Evolutionary conservation across 1,140 invertebrate genomes (phyloP), one percentile per base, ranked within the genome.

Genomic region (Ericerus pela): DNA sequence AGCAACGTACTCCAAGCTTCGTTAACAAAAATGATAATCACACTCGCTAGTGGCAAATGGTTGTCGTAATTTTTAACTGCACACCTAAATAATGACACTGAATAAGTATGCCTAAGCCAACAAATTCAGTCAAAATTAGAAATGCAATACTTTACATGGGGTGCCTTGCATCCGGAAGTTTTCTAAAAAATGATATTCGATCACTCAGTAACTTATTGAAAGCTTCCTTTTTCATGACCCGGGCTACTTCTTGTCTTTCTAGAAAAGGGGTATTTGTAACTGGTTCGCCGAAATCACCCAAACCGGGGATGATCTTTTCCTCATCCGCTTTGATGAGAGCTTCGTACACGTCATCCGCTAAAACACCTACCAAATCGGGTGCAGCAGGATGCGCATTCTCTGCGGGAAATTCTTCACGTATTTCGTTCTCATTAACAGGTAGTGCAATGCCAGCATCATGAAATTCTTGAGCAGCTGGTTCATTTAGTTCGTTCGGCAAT

Each of bases 1-100:
- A 92, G 69, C 1, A 94, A 70, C 6, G 89, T 91, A 0, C 88
- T 90, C 85, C 86, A 92, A 6, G 90, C 89, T 71, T 94, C 90
- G 70, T 94, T 94, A 67, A 94, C 89, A 67, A 91, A 92, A 0
- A 92, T 88, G 59, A 94, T 91, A 43, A 94, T 86, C 2, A 94
- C 76, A 56, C 78, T 83, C 1, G 85, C 81, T 58, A 75, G 75
- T 58, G 81, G 87, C 20, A 86, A 73, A 62, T 71, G 71, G 5
- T 58, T 54, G 30, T 74, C 63, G 60, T 76, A 69, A 43, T 73
- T 74, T 60, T 75, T 74, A 8, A 24, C 26, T 24, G 26, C 14
- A 22, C 41, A 47, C 14, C 41, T 47, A n/a, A 38, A 38, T 38
- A 38, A 41, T 41, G 14, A 41, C 14, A 41, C 37, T 6, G 20